Evolutionary conservation across 2,797 vertebrate species (phyloP), one percentile per base, ranked within the genome.

Genomic region (Manis pentadactyla): DNA sequence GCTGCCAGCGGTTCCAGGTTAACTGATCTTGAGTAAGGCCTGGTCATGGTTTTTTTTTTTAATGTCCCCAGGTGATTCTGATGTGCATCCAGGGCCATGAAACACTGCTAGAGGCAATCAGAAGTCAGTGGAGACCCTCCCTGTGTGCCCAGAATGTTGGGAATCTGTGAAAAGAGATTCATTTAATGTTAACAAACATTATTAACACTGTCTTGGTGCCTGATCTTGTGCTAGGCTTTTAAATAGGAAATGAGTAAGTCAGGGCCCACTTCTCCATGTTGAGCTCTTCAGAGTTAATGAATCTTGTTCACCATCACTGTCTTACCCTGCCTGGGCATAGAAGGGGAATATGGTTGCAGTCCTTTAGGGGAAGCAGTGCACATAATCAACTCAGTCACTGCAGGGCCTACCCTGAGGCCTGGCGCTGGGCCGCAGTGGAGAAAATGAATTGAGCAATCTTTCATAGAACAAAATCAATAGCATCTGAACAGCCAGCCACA

Each of bases 391-490:
- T 96, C 27, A 0, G 85, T 94, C 90, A 79, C 83, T 7, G 1
- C 25, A 49, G 83, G 86, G 61, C 94, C 93, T 82, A 71, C 51
- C 49, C 93, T 87, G 89, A 96, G 82, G 79, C 77, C 91, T 68
- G 69, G 49, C 37, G 0, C 73, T 42, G 91, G 85, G 74, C 88
- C 92, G 49, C 87, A 66, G 75, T 57, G 37, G 59, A 97, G 89
- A 97, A 97, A 96, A 97, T 96, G 93, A 97, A 97, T 95, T 95
- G 95, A 97, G 88, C 90, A 87, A 94, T 97, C 86, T 93, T 96
- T 93, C 81, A 93, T 89, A 93, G 78, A 94, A 73, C 39, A 93
- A 97, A 97, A 97, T 98, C 97, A 96, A 97, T 97, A 96, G 86
- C 94, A 95, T 89, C 94, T 83, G 86, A 93, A 63, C 42, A 69